Evolutionary conservation across 2,113 vertebrate species (phyloP).

Genomic region (Cyprinus carpio): DNA sequence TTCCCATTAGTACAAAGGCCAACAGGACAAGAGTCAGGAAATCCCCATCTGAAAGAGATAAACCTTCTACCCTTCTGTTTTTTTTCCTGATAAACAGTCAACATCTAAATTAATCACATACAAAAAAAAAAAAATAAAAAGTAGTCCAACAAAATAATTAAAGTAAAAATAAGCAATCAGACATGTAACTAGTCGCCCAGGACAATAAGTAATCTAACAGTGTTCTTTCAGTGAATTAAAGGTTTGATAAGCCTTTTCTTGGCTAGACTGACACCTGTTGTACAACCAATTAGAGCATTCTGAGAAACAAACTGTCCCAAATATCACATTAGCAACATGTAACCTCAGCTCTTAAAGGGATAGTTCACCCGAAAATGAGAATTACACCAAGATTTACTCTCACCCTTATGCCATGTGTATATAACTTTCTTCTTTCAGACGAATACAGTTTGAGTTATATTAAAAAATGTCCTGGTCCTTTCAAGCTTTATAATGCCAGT

Average conservation of each 20-base stretch:
- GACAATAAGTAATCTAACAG: neutral
- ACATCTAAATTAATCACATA: neutral
- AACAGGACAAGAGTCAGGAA: neutral
- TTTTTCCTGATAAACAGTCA: conserved; percentile 1
- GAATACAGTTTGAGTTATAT: too few species aligned
- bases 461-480: too few species aligned
- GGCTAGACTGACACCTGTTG: neutral
- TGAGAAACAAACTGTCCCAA: neutral
- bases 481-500: too few species aligned
- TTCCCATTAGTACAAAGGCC: neutral
- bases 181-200: neutral
- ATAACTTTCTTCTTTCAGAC: too few species aligned
- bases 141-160: too few species aligned
- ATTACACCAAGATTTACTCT: too few species aligned
- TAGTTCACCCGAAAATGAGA: too few species aligned
- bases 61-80: neutral
- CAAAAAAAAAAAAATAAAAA: too few species aligned
- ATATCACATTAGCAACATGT: neutral
- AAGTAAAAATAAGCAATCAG: too few species aligned
- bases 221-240: neutral
- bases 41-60: neutral
- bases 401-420: too few species aligned
- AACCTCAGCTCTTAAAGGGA: neutral
- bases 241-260: neutral
- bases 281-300: neutral